Evolutionary conservation across 2,113 vertebrate species (phyloP).

Genomic region (Gallinago paraguaiae): DNA sequence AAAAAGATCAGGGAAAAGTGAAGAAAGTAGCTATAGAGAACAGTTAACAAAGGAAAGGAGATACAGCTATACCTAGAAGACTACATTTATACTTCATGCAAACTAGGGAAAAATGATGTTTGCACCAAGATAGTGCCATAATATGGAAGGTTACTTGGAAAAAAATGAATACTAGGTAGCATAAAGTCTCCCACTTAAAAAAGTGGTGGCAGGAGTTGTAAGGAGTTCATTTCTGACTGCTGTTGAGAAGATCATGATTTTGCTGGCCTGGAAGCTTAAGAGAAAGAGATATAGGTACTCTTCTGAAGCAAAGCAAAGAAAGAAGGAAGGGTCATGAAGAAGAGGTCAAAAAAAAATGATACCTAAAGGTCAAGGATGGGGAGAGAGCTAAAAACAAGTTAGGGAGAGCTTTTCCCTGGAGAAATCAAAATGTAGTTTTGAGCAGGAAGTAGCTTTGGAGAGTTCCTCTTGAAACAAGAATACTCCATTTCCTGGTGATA

Average conservation of each 20-base stretch:
- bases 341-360: not conserved
- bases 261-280: not conserved
- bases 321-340: not conserved
- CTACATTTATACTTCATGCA: not conserved
- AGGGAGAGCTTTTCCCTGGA: constrained; percentile 30
- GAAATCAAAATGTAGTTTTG: constrained; percentile 49
- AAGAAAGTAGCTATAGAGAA: not conserved
- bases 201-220: not conserved
- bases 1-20: not conserved
- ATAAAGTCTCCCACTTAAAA: not conserved
- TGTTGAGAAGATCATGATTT: not conserved
- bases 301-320: not conserved
- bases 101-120: not conserved
- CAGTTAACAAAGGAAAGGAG: not conserved
- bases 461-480: constrained; percentile 55
- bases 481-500: constrained; percentile 46
- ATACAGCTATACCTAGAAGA: not conserved
- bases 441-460: constrained; percentile 58
- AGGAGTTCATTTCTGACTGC: not conserved
- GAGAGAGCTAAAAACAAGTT: constrained; percentile 32
- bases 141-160: not conserved
- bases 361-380: constrained; percentile 56
- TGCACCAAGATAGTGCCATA: not conserved
- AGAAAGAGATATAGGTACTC: not conserved
- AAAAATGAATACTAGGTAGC: not conserved